Conservation (phyloP, 2,113 vertebrate species). For the Okapia johnstoni region DNA sequence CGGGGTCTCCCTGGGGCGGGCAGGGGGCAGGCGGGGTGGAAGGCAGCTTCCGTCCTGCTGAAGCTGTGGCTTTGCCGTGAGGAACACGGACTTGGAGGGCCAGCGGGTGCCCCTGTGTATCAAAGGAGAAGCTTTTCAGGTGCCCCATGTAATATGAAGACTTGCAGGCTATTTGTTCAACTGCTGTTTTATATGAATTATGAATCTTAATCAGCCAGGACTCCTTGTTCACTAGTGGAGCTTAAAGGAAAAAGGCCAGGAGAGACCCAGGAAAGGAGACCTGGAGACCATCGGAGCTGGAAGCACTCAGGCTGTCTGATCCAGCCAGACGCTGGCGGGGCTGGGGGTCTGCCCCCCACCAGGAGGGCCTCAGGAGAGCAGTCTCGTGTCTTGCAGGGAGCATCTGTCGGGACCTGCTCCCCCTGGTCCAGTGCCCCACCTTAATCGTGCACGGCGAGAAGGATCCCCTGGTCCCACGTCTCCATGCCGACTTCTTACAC, state of each 20-base stretch:
- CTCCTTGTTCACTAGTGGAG: background rate
- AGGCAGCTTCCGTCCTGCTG: background rate
- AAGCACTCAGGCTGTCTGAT: background rate
- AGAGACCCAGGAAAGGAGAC: background rate
- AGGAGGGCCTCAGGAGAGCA: background rate
- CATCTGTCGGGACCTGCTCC: slow-evolving; percentile 88
- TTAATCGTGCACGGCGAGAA: slow-evolving; percentile 92
- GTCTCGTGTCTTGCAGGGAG: slow-evolving; percentile 80
- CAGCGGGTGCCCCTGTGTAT: background rate
- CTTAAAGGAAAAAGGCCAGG: background rate
- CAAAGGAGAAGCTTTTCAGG: background rate
- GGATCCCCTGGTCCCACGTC: slow-evolving; percentile 87
- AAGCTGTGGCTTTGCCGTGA: background rate
- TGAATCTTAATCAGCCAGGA: background rate
- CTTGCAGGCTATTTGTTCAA: background rate
- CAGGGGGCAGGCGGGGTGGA: background rate
- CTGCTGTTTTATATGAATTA: background rate
- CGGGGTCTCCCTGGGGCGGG: background rate
- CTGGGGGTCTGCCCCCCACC: fast-evolving
- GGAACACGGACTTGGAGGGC: background rate
- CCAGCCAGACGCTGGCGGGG: background rate
- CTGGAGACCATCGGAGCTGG: background rate
- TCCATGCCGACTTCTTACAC: slow-evolving; percentile 87
- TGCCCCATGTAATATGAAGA: background rate
- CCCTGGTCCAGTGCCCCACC: slow-evolving; percentile 87